Base-by-base conservation (phyloP, 2,113 vertebrate species). In the Daphoenositta chrysoptera region DNA sequence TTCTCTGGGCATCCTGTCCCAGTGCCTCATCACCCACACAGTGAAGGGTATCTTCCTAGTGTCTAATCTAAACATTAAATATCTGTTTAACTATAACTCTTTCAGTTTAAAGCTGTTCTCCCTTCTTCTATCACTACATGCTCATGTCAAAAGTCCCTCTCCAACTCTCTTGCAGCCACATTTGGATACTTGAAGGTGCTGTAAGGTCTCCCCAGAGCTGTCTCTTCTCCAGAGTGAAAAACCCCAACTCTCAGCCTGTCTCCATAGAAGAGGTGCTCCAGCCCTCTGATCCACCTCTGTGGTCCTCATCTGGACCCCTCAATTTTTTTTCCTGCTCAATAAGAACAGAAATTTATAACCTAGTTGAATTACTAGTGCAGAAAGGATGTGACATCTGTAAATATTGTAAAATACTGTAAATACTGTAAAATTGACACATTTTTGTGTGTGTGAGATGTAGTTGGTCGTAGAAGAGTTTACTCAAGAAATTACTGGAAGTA, bases 111-210 rank as follows among this genome's bases (percentile, higher is more conserved):
- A 53, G 58, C 24, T 30, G 8, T 65, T n/a, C 4, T 15, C 17
- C 8, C 33, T 68, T 50, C 12, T 80, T 14, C 37, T 68, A 1
- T 27, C 22, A 27, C 39, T 22, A 3, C 0, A 0, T 68, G 9
- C 21, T 33, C 22, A 27, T 53, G 22, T 39, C 23, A 8, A 15
- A 77, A 28, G 33, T 45, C 33, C 12, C 54, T 53, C 22, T 53
- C 22, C 45, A 33, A 12, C 9, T 60, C 37, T 51, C 45, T 33
- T 60, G 54, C 45, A 45, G 18, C 15, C 6, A 0, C 15, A 22
- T 60, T 69, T 39, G 45, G 27, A 39, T 8, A 15, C 15, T 69
- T 27, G 18, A 77, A 58, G 14, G 16, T 37, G 56, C 13, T 53
- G 21, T 16, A 51, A 31, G 23, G 42, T 40, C 24, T 57, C 42